Evolutionary conservation across 2,888 invertebrate genomes (phyloP).

Genomic region (Agrotis ipsilon): DNA sequence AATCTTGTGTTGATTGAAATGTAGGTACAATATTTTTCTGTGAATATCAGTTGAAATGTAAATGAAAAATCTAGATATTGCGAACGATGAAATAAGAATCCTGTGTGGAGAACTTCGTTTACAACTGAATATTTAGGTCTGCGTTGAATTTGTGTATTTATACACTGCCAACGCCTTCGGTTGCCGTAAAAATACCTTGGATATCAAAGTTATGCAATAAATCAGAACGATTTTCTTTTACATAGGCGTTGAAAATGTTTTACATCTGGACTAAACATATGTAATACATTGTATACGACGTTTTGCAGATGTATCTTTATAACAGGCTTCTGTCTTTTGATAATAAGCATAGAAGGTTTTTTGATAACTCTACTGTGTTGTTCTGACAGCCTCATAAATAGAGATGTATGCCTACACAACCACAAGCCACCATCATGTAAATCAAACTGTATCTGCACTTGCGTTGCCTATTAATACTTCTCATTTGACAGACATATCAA

Average conservation of each 20-base stretch:
- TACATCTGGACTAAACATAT: background rate
- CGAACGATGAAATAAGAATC: slow-evolving; percentile 39
- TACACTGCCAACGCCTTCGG: slow-evolving; percentile 30
- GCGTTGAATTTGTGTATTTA: slow-evolving; percentile 41
- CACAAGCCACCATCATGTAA: background rate
- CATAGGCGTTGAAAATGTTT: slow-evolving; percentile 2
- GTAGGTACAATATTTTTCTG: background rate
- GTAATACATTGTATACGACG: background rate
- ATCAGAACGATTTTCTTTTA: slow-evolving; percentile 7
- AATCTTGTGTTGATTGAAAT: slow-evolving; percentile 6
- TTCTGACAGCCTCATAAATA: background rate
- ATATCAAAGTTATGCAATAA: slow-evolving; percentile 31
- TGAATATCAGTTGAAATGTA: slow-evolving; percentile 17
- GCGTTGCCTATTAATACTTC: slow-evolving; percentile 6
- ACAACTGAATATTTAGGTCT: slow-evolving; percentile 46
- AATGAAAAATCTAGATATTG: slow-evolving; percentile 27
- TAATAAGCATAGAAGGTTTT: background rate
- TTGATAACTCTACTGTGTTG: background rate
- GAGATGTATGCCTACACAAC: background rate
- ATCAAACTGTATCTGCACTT: slow-evolving; percentile 12
- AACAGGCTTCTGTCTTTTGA: background rate
- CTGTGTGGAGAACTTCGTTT: slow-evolving; percentile 47
- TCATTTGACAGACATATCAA: slow-evolving; percentile 36
- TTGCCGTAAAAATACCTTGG: slow-evolving; percentile 24
- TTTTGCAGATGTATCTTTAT: background rate